phyloP scores from a whole-genome alignment of 1,140 invertebrate species.

The Cyclargus thomasi region DNA sequence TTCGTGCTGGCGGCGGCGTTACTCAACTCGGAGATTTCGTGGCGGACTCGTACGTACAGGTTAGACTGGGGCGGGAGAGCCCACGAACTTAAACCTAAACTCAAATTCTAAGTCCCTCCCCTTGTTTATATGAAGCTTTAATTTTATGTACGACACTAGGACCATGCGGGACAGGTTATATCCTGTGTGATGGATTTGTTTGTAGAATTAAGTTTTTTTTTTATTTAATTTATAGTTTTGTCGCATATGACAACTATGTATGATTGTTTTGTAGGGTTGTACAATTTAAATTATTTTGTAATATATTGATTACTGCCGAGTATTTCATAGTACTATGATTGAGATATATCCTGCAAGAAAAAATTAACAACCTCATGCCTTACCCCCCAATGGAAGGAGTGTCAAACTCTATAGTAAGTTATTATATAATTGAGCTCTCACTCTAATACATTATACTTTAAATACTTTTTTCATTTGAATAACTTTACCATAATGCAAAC shows the following conservation, averaged over 20 bases:
- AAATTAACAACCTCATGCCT: too few relatives aligned
- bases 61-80: conserved; percentile 95
- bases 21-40: conserved; percentile 90
- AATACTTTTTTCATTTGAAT: too few relatives aligned
- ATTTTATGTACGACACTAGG: conserved; percentile 49
- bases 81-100: conserved; percentile 86
- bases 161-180: conserved; percentile 21
- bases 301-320: conserved; percentile 24
- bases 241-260: conserved; percentile 47
- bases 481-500: too few relatives aligned
- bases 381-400: too few relatives aligned
- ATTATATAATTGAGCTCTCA: too few relatives aligned
- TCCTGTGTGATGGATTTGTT: conserved; percentile 37
- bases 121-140: conserved; percentile 59
- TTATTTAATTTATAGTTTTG: conserved; percentile 59
- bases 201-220: conserved; percentile 51
- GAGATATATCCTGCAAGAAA: too few relatives aligned
- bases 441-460: too few relatives aligned
- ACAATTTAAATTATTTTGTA: conserved; percentile 34
- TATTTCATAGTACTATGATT: conserved; percentile 21
- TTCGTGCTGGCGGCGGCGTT: conserved; percentile 91
- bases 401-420: too few relatives aligned
- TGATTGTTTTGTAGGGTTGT: conserved; percentile 61
- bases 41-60: conserved; percentile 92
- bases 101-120: conserved; percentile 73